Evolutionary conservation across 2,113 vertebrate species (phyloP).

Genomic region (Heptranchias perlo): DNA sequence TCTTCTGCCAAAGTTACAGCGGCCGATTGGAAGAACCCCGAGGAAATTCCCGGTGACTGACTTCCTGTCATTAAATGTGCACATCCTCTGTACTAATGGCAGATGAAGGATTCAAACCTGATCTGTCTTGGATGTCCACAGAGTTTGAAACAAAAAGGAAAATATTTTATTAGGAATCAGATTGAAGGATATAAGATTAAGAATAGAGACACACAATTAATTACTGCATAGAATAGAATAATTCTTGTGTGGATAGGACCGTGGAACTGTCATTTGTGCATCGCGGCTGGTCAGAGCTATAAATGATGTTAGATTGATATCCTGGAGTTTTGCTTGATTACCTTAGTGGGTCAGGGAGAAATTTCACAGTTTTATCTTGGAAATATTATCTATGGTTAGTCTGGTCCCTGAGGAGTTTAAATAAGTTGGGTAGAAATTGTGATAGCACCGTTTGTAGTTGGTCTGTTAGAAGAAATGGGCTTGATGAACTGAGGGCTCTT

Average conservation of each 20-base stretch:
- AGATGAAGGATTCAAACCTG: background rate
- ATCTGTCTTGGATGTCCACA: background rate
- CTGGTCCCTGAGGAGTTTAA: background rate
- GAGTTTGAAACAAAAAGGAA: background rate
- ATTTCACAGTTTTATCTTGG: slow-evolving; percentile 21
- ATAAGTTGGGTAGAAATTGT: background rate
- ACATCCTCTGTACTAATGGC: background rate
- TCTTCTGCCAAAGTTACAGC: background rate
- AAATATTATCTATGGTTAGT: slow-evolving; percentile 25
- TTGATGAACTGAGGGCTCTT: background rate
- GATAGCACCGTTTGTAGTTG: background rate
- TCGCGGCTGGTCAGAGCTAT: background rate
- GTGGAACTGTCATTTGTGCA: slow-evolving; percentile 16
- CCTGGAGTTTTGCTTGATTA: slow-evolving; percentile 35
- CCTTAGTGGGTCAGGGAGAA: slow-evolving; percentile 33
- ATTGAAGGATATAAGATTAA: background rate
- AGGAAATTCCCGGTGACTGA: too few relatives aligned
- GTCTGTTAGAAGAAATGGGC: background rate
- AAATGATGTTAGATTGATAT: slow-evolving; percentile 29
- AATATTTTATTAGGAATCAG: background rate
- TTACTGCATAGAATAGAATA: background rate
- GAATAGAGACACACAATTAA: background rate
- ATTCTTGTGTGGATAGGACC: background rate
- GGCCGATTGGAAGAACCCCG: background rate
- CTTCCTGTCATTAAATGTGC: background rate